A percentile compares a stretch with the other conserved stretches of the same genome.
phyloP scores from a whole-genome alignment of 2,797 vertebrate genomes.

The Phataginus tricuspis region DNA sequence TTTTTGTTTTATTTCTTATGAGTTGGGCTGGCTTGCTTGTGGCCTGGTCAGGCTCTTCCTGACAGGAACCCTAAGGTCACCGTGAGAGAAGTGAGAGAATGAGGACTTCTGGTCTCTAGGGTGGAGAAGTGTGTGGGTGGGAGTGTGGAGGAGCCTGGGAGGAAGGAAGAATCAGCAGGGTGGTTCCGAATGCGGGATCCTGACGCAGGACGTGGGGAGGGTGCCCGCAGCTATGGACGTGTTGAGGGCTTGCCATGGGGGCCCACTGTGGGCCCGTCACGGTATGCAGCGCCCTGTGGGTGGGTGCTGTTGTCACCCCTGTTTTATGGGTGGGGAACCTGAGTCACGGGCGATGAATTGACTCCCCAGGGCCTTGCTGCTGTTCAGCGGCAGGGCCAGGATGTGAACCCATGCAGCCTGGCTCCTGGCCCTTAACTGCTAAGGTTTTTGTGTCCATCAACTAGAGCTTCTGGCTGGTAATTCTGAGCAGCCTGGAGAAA shows the following conservation, averaged over 20 bases:
- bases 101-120: background rate
- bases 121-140: background rate
- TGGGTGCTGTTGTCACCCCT: background rate
- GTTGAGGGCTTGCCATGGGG: background rate
- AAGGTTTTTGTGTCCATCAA: accelerated
- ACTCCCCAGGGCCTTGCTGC: background rate
- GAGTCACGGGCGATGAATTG: background rate
- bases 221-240: no score
- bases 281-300: background rate
- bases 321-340: background rate
- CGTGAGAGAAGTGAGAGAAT: background rate
- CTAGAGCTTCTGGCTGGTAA: background rate
- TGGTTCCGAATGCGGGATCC: background rate
- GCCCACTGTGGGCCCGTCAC: background rate
- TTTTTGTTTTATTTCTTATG: background rate
- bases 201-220: background rate
- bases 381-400: background rate
- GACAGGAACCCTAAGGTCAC: background rate
- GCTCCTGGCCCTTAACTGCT: background rate
- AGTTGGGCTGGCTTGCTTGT: background rate
- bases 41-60: background rate
- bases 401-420: accelerated
- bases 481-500: background rate
- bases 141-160: background rate
- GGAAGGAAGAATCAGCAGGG: background rate